Percentiles rank a stretch among this genome's conserved stretches.
These are phyloP conservation scores for Euura lappo DNA, from an alignment of 1,140 invertebrate species.

Conservation along the genomic window DNA sequence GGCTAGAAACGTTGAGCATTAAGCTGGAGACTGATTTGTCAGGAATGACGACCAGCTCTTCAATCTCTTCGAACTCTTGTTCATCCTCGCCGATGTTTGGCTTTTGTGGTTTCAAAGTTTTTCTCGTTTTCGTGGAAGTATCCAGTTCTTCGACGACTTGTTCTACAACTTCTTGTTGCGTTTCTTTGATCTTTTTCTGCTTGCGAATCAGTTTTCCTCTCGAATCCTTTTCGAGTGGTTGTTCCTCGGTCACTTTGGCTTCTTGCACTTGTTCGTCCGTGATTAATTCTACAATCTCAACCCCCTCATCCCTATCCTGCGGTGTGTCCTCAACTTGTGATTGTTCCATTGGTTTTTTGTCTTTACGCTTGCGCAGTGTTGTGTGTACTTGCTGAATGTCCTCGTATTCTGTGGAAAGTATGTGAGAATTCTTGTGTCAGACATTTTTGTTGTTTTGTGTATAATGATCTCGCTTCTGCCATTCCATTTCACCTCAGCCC, in stretches of 20 bases:
- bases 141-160: slow-evolving; percentile 20
- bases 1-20: slow-evolving; percentile 49
- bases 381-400: slow-evolving; percentile 59
- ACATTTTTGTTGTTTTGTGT: slow-evolving; percentile 28
- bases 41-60: slow-evolving; percentile 50
- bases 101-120: slow-evolving; percentile 43
- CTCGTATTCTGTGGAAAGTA: slow-evolving; percentile 64
- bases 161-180: slow-evolving; percentile 32
- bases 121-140: slow-evolving; percentile 29
- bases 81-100: slow-evolving; percentile 43
- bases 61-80: slow-evolving; percentile 52
- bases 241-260: slow-evolving; percentile 50
- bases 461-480: not conserved
- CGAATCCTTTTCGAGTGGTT: slow-evolving; percentile 48
- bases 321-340: slow-evolving; percentile 43
- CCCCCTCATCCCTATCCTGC: slow-evolving; percentile 49
- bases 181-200: slow-evolving; percentile 31
- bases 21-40: slow-evolving; percentile 43
- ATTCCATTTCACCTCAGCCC: slow-evolving; percentile 9
- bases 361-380: slow-evolving; percentile 57
- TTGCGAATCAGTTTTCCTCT: slow-evolving; percentile 50
- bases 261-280: slow-evolving; percentile 34
- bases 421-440: slow-evolving; percentile 57
- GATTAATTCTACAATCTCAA: slow-evolving; percentile 46
- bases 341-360: slow-evolving; percentile 49